These are phyloP conservation scores for Globicephala melas DNA, from an alignment of 2,113 vertebrate species.

Conservation along the genomic window DNA sequence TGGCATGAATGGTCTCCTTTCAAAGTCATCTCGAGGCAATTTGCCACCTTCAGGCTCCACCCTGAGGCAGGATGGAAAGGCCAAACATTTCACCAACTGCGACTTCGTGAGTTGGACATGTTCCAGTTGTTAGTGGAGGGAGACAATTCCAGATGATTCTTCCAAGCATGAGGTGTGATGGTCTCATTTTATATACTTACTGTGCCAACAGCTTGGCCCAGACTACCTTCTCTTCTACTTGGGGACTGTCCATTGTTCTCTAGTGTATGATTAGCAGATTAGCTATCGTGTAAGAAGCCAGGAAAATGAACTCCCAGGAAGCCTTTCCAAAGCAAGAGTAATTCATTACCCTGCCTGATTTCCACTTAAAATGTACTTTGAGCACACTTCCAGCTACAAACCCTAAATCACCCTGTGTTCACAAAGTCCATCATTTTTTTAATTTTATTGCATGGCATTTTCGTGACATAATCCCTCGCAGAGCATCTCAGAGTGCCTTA, in stretches of 20 bases:
- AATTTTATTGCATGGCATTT: slow-evolving; percentile 84
- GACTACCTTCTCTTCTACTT: slow-evolving; percentile 22
- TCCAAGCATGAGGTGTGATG: slow-evolving; percentile 43
- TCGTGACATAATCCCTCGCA: slow-evolving; percentile 87
- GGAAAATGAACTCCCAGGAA: slow-evolving; percentile 83
- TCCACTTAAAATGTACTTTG: slow-evolving; percentile 90
- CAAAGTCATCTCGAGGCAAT: neutral
- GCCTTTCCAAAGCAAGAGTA: slow-evolving; percentile 83
- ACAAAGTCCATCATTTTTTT: slow-evolving; percentile 86
- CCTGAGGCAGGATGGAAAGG: neutral
- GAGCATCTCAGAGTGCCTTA: slow-evolving; percentile 85
- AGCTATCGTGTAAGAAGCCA: slow-evolving; percentile 78
- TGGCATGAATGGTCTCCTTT: neutral
- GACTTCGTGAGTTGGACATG: neutral
- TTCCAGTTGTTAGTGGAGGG: neutral
- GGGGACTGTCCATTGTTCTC: slow-evolving; percentile 74
- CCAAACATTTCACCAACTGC: neutral
- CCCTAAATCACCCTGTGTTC: slow-evolving; percentile 85
- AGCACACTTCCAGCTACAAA: slow-evolving; percentile 86
- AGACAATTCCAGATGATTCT: slow-evolving; percentile 63
- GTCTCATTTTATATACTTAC: slow-evolving; percentile 58
- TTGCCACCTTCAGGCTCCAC: neutral
- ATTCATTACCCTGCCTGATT: slow-evolving; percentile 88
- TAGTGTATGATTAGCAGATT: slow-evolving; percentile 81
- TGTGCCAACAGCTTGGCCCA: slow-evolving; percentile 48